Base-by-base conservation (phyloP, 2,888 invertebrate species). In the Heliconius hortense region DNA sequence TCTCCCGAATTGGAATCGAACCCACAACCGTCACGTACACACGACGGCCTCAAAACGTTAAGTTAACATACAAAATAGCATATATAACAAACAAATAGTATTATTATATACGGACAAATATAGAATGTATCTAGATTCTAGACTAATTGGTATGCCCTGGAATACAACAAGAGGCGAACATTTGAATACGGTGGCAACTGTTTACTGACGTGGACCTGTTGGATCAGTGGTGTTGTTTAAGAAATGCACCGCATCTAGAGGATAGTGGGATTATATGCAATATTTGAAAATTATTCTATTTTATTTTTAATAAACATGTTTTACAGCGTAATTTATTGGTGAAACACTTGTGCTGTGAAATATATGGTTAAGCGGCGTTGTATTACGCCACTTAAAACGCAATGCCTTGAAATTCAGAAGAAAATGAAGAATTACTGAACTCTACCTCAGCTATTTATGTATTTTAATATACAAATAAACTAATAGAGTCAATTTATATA, bases 111-210 rank as follows among this genome's bases (percentile, higher is more conserved):
- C 31, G 31, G 15, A 56, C 62, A 71, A 62, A 71, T 71, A 71
- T 71, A 62, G 71, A 56, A 60, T 43, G 62, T 62, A 71, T 71
- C 66, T 43, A 43, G 39, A 24, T 66, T 66, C 66, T 66, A 26
- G 71, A 71, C 71, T 71, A 71, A 71, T 71, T 71, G 71, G 71
- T 39, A 71, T 26, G 39, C 43, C 71, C 62, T 60, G 62, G 60
- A 43, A 60, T 71, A 60, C 71, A 62, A 71, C 60, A 62, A 62
- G 71, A 69, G 69, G 31, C 56, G 31, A 13, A 56, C 56, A 69
- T 69, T 69, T 69, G 69, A 69, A 69, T 69, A 69, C 56, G 31
- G 53, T 35, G 31, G 69, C 56, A 24, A 68, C 56, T 56, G 56
- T 69, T 56, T 56, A 56, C 69, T 56, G 56, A 69, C 56, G 28